These are phyloP conservation scores for Limnodromus scolopaceus DNA, from an alignment of 2,797 vertebrate genomes.

Conservation along the genomic window DNA sequence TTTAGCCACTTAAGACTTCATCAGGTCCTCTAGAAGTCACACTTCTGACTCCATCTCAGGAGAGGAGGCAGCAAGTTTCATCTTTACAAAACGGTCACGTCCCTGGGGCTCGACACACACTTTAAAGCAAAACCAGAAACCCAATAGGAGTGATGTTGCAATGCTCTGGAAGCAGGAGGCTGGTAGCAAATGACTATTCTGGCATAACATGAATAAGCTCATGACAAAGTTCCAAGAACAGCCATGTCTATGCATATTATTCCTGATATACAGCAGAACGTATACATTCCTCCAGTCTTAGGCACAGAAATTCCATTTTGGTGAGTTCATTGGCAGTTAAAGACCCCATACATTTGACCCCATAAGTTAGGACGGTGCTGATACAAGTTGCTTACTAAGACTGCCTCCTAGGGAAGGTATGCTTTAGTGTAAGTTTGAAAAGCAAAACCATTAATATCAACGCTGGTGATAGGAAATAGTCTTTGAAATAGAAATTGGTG, in stretches of 20 bases:
- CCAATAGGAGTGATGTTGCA: background rate
- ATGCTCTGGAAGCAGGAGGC: background rate
- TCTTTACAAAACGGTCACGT: background rate
- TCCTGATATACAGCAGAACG: background rate
- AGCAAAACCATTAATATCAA: background rate
- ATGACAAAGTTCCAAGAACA: background rate
- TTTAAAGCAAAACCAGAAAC: conserved; percentile 7
- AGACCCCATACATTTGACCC: background rate
- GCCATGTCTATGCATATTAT: background rate
- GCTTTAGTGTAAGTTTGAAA: background rate
- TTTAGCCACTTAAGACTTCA: conserved; percentile 3
- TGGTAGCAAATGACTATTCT: background rate
- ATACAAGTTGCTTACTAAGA: background rate
- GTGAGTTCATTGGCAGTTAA: background rate
- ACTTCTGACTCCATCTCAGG: background rate
- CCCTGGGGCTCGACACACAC: background rate
- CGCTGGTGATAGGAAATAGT: background rate
- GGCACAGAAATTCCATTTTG: background rate
- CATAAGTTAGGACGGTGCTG: background rate
- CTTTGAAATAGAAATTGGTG: background rate
- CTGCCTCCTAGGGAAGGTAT: background rate
- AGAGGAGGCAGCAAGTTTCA: background rate
- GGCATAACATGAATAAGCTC: background rate
- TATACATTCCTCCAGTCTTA: background rate
- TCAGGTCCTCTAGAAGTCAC: background rate